Conservation (phyloP, 1,140 invertebrate genomes). For the Daktulosphaira vitifoliae region DNA sequence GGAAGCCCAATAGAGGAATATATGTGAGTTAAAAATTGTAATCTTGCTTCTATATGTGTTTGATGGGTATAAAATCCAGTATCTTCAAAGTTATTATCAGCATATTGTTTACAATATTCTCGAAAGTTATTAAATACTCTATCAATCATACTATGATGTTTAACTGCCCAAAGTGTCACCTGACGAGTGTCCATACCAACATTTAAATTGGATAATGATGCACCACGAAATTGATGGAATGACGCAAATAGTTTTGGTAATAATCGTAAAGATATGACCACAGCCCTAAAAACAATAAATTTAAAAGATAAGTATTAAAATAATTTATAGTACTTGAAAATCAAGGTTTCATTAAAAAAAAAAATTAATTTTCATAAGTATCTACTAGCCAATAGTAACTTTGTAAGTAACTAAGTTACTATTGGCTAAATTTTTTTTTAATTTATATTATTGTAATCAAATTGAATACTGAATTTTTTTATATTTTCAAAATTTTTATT, state of each 20-base stretch:
- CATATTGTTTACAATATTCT: constrained; percentile 49
- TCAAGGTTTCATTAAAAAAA: too few relatives aligned
- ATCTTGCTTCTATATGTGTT: constrained; percentile 78
- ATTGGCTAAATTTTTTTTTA: too few relatives aligned
- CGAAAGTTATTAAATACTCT: constrained; percentile 80
- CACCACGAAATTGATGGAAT: constrained; percentile 75
- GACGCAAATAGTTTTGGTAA: constrained; percentile 84
- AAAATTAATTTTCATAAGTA: too few relatives aligned
- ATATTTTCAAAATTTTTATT: too few relatives aligned
- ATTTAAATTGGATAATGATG: constrained; percentile 47
- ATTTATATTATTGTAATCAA: too few relatives aligned
- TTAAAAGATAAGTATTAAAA: too few relatives aligned
- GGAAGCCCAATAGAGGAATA: constrained; percentile 85
- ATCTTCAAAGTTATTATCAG: constrained; percentile 39
- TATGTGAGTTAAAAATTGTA: constrained; percentile 85
- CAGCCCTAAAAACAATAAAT: constrained; percentile 59
- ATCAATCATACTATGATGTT: constrained; percentile 81
- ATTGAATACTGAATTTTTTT: too few relatives aligned
- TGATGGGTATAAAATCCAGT: constrained; percentile 66
- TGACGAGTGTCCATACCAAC: constrained; percentile 61
- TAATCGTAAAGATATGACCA: constrained; percentile 76
- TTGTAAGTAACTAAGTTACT: too few relatives aligned
- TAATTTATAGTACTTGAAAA: too few relatives aligned
- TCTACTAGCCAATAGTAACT: too few relatives aligned
- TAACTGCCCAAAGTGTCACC: constrained; percentile 80